Percentiles rank a stretch among this genome's conserved stretches.
These are phyloP conservation scores for Drosophila kuntzei DNA, from an alignment of 2,888 invertebrate genomes.

Conservation along the genomic window DNA sequence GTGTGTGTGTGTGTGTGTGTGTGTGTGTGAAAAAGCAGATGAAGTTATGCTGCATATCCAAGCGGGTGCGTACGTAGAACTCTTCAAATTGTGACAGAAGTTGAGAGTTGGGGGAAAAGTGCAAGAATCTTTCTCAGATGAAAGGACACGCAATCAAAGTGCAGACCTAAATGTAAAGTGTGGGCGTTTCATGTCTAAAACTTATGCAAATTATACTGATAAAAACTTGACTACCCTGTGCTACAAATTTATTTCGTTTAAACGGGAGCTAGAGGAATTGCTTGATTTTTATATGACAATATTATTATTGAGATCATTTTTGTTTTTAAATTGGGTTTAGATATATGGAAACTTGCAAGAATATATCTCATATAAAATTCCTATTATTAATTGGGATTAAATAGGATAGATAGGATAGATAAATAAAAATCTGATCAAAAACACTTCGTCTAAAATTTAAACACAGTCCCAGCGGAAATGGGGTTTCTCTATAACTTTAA, in stretches of 20 bases:
- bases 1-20: conserved; percentile 28
- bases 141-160: conserved; percentile 24
- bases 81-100: conserved; percentile 9
- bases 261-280: too few species aligned
- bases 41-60: conserved; percentile 42
- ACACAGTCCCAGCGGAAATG: too few species aligned
- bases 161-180: neutral
- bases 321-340: too few species aligned
- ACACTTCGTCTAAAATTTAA: too few species aligned
- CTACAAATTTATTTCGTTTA: neutral
- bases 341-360: too few species aligned
- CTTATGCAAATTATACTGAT: neutral
- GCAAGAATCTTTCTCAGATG: conserved; percentile 24
- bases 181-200: neutral
- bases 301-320: too few species aligned
- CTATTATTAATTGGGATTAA: too few species aligned
- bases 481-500: too few species aligned
- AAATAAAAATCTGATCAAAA: too few species aligned
- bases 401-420: too few species aligned
- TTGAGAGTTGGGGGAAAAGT: conserved; percentile 19
- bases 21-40: conserved; percentile 49
- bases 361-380: too few species aligned
- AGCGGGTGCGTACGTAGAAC: conserved; percentile 25
- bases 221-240: neutral
- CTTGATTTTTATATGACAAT: too few species aligned